These are phyloP conservation scores for Perca fluviatilis DNA, from an alignment of 2,113 vertebrate species.

Conservation along the genomic window DNA sequence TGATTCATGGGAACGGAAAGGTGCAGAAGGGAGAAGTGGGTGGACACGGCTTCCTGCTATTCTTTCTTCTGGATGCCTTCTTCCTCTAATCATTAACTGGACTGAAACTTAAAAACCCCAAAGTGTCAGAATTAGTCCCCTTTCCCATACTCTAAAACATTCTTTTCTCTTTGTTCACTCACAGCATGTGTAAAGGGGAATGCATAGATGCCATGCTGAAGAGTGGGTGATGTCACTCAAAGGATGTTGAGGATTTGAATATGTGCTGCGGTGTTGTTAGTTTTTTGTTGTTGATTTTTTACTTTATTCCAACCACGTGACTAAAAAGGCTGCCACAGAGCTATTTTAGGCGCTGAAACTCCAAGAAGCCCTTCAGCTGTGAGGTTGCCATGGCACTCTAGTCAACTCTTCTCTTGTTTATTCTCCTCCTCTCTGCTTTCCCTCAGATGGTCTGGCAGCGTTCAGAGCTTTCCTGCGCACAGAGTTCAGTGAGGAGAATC, in stretches of 20 bases:
- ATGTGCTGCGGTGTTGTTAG: not conserved
- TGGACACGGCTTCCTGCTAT: slow-evolving; percentile 80
- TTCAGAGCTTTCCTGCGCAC: slow-evolving; percentile 97
- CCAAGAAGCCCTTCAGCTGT: slow-evolving; percentile 51
- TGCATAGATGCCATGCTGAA: slow-evolving; percentile 5
- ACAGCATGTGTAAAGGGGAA: not conserved
- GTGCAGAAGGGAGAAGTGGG: slow-evolving; percentile 68
- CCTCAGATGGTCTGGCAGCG: slow-evolving; percentile 93
- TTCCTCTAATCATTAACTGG: slow-evolving; percentile 73
- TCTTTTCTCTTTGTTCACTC: slow-evolving; percentile 48
- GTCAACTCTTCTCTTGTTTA: slow-evolving; percentile 65
- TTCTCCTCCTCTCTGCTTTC: slow-evolving; percentile 34
- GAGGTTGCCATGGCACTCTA: slow-evolving; percentile 73
- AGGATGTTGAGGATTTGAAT: slow-evolving; percentile 6
- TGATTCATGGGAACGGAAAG: slow-evolving; percentile 83
- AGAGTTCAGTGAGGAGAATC: slow-evolving; percentile 98
- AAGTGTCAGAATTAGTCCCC: slow-evolving; percentile 24
- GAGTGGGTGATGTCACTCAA: slow-evolving; percentile 55
- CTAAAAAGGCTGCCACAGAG: slow-evolving; percentile 50
- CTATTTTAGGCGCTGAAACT: slow-evolving; percentile 69
- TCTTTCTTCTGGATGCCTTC: slow-evolving; percentile 66
- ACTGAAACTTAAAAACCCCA: slow-evolving; percentile 36
- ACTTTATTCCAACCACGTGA: slow-evolving; percentile 67
- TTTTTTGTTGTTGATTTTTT: slow-evolving; percentile 7
- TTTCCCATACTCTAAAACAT: slow-evolving; percentile 20